phyloP scores from a whole-genome alignment of 2,888 invertebrate genomes.

The Chalcosyrphus nemorum region DNA sequence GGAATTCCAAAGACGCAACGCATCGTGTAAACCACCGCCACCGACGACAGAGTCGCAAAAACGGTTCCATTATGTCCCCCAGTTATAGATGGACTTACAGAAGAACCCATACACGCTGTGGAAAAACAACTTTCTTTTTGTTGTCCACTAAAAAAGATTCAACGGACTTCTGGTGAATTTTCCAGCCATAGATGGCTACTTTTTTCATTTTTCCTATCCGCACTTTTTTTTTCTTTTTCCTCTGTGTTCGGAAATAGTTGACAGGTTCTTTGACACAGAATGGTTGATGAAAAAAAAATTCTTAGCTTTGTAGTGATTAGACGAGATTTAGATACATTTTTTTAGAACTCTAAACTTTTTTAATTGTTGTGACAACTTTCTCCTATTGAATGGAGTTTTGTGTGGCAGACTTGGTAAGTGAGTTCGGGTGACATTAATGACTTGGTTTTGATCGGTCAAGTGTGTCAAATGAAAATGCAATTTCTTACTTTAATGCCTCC shows the following conservation, averaged over 20 bases:
- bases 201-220: slow-evolving; percentile 27
- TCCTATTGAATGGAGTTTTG: slow-evolving; percentile 47
- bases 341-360: slow-evolving; percentile 8
- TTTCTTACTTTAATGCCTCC: slow-evolving; percentile 22
- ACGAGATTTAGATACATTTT: slow-evolving; percentile 52
- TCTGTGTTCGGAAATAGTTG: slow-evolving; percentile 26
- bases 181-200: neutral
- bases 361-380: slow-evolving; percentile 70
- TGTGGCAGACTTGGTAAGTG: neutral
- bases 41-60: slow-evolving; percentile 38
- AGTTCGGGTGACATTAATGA: slow-evolving; percentile 55
- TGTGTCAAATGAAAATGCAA: slow-evolving; percentile 63
- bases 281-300: slow-evolving; percentile 26
- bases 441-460: slow-evolving; percentile 48
- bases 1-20: slow-evolving; percentile 4
- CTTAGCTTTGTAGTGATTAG: slow-evolving; percentile 63
- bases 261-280: slow-evolving; percentile 55
- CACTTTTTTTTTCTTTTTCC: slow-evolving; percentile 18
- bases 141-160: neutral
- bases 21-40: neutral
- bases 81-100: slow-evolving; percentile 13
- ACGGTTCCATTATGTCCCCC: slow-evolving; percentile 57
- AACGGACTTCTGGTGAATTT: slow-evolving; percentile 45
- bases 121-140: slow-evolving; percentile 69
- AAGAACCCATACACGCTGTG: slow-evolving; percentile 15